Evolutionary conservation across 2,797 vertebrate genomes (phyloP), one percentile per base, ranked within the genome.

Genomic region (Alfaro cultratus): DNA sequence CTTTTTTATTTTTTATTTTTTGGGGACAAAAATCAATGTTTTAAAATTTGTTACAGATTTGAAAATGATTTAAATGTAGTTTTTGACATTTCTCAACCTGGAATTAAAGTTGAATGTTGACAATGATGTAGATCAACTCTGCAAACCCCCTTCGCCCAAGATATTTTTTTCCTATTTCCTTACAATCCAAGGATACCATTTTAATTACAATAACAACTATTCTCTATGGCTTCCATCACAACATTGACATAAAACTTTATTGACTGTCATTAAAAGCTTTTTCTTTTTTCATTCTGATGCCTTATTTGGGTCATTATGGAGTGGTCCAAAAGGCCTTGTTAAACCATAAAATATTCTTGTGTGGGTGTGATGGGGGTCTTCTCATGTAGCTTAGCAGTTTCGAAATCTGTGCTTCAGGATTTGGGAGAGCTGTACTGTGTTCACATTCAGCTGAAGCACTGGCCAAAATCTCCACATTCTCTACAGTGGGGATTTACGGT

Each of bases 361-460:
- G 36, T 39, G 36, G 36, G 18, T 12, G 36, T 68, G 21, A 39
- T 68, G 64, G 34, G 34, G 36, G 64, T 39, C 9, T 68, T 41
- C 39, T 5, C 2, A 5, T 41, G 64, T 3, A 26, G n/a, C 64
- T 83, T 57, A 67, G 64, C 31, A 31, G 75, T 75, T 75, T 80
- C 1, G 60, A 83, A 15, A 36, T 73, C 75, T 47, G 67, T 81
- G 3, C 71, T 49, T 67, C 8, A 70, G 80, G 85, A 86, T 87
- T 88, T 80, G 43, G 41, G 67, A 53, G 79, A 75, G 67, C 53
- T 86, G 81, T 73, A 47, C 80, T 83, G 70, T 84, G 75, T 87
- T 85, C 75, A 88, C 83, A 85, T 71, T 76, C 23, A 82, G 49
- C 60, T 64, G 74, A 83, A 80, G 43, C 67, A 76, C 51, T 82